A percentile compares a stretch with the other conserved stretches of the same genome.
These are phyloP conservation scores for Drosophila parabipectinata DNA, from an alignment of 1,140 invertebrate species.

Conservation along the genomic window DNA sequence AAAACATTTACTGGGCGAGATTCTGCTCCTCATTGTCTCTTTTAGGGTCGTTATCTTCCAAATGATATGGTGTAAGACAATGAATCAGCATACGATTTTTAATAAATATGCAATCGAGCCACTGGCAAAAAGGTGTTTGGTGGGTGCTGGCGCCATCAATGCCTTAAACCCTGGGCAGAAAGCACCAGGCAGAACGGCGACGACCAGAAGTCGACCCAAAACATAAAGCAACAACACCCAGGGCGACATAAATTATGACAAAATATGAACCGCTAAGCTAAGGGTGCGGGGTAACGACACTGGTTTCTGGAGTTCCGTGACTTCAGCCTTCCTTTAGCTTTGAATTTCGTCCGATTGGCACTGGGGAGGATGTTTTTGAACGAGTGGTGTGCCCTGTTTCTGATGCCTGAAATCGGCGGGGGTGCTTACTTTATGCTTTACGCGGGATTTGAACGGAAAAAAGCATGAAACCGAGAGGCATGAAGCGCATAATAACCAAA, in stretches of 20 bases:
- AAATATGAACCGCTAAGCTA: slow-evolving; percentile 61
- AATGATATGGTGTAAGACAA: slow-evolving; percentile 74
- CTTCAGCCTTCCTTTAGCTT: slow-evolving; percentile 8
- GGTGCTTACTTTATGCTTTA: slow-evolving; percentile 67
- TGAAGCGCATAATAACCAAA: slow-evolving; percentile 78
- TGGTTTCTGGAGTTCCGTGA: slow-evolving; percentile 45
- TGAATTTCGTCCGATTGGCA: slow-evolving; percentile 5
- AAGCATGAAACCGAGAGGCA: slow-evolving; percentile 75
- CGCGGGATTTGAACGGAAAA: slow-evolving; percentile 51
- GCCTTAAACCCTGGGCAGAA: background rate
- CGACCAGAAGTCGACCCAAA: slow-evolving; percentile 17
- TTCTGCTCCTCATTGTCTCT: background rate
- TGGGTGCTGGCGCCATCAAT: slow-evolving; percentile 11
- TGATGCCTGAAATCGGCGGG: slow-evolving; percentile 10
- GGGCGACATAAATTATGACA: slow-evolving; percentile 81
- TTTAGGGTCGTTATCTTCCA: slow-evolving; percentile 37
- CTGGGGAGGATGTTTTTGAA: slow-evolving; percentile 1
- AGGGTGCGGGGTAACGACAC: slow-evolving; percentile 37
- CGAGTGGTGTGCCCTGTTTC: background rate
- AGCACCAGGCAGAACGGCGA: slow-evolving; percentile 2
- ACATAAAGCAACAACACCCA: slow-evolving; percentile 75
- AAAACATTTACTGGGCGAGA: background rate
- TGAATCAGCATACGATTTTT: slow-evolving; percentile 76
- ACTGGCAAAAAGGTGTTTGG: slow-evolving; percentile 69
- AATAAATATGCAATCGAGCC: slow-evolving; percentile 79